Evolutionary conservation across 2,797 vertebrate species (phyloP).

Genomic region (Phrynocephalus vlangalii): DNA sequence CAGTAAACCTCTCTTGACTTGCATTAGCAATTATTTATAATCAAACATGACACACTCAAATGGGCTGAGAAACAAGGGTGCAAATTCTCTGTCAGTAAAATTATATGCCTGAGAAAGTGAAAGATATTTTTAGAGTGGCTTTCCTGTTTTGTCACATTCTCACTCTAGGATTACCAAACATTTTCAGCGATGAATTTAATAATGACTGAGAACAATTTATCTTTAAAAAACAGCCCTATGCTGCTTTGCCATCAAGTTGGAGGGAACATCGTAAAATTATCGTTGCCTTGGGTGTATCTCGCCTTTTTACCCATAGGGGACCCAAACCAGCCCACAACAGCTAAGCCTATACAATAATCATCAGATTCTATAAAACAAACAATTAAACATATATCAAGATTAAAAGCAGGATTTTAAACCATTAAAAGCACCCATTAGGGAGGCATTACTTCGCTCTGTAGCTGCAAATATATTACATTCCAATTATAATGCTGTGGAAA

Average conservation of each 20-base stretch:
- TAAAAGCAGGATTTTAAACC: no score
- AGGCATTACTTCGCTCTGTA: neutral
- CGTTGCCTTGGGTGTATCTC: neutral
- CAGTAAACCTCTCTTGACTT: neutral
- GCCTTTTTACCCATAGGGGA: no score
- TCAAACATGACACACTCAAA: conserved; percentile 20
- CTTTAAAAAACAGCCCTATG: neutral
- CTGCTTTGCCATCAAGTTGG: neutral
- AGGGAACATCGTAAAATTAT: neutral
- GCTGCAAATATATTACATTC: neutral
- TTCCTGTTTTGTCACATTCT: neutral
- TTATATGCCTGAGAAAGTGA: neutral
- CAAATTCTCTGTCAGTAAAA: conserved; percentile 35
- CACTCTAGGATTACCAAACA: conserved; percentile 7
- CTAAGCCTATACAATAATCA: no score
- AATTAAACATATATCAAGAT: no score
- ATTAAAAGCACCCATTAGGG: neutral
- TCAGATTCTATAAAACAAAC: no score
- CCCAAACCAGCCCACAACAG: no score
- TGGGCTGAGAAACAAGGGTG: conserved; percentile 10
- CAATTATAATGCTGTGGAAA: neutral
- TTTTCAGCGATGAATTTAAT: neutral
- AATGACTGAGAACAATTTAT: neutral
- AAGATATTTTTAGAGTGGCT: neutral
- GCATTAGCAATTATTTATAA: neutral